Conservation (phyloP, 2,113 vertebrate genomes). For the Hemicordylus capensis region DNA sequence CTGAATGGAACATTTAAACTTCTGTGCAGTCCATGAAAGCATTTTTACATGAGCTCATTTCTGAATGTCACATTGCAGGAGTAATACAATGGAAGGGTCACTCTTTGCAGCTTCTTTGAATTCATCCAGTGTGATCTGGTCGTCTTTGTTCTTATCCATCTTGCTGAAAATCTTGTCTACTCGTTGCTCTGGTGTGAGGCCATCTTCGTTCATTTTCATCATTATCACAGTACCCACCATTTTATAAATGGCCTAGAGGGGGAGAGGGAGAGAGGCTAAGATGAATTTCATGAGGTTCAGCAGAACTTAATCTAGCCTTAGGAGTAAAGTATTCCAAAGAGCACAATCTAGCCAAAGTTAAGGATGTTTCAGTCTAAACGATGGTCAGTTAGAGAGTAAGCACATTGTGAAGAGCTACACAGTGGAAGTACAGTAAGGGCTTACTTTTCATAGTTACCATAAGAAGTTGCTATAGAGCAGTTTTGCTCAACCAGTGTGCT, state of each 20-base stretch:
- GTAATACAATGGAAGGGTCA: conserved; percentile 98
- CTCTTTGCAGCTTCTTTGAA: conserved; percentile 99
- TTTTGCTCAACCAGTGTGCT: too few relatives aligned
- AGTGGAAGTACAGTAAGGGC: neutral
- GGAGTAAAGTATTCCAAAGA: neutral
- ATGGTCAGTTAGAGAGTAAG: neutral
- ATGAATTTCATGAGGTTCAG: neutral
- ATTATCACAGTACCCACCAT: conserved; percentile 99
- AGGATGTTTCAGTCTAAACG: neutral
- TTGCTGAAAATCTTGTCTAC: conserved; percentile 99
- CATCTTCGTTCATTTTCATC: conserved; percentile 99
- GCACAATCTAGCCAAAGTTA: neutral
- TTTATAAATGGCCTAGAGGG: conserved; percentile 95
- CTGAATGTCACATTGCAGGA: conserved; percentile 99
- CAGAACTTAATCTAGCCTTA: neutral
- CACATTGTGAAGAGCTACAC: neutral
- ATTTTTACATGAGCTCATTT: conserved; percentile 85
- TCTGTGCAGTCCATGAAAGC: conserved; percentile 89
- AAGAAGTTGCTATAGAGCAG: neutral
- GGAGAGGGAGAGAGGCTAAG: conserved; percentile 6
- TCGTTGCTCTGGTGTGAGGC: conserved; percentile 94
- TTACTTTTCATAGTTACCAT: neutral
- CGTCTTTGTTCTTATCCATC: conserved; percentile 99
- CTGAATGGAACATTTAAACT: conserved; percentile 95
- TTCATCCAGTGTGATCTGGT: conserved; percentile 98